Evolutionary conservation across 1,140 invertebrate genomes (phyloP).

Genomic region (Atta colombica): DNA sequence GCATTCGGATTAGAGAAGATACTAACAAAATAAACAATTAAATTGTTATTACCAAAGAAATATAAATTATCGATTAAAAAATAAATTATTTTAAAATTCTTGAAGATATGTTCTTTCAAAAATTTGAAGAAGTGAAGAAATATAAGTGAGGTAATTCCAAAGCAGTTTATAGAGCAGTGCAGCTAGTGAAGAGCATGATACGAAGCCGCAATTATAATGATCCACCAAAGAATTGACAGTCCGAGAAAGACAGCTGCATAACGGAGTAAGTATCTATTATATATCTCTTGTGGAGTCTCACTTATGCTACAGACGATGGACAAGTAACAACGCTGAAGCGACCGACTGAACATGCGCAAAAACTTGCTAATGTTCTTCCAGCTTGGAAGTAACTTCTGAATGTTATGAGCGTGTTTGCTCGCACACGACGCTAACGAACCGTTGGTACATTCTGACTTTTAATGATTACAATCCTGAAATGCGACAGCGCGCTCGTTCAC

Average conservation of each 20-base stretch:
- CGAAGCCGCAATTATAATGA: neutral
- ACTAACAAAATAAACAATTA: neutral
- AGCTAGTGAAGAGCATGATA: neutral
- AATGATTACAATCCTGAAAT: constrained; percentile 7
- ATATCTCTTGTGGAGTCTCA: constrained; percentile 1
- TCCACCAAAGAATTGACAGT: constrained; percentile 15
- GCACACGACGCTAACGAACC: constrained; percentile 49
- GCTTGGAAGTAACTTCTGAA: constrained; percentile 35
- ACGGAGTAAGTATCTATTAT: neutral
- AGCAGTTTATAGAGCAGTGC: neutral
- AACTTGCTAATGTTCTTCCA: neutral
- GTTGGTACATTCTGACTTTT: constrained; percentile 18
- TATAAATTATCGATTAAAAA: neutral
- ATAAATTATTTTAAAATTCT: neutral
- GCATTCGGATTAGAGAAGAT: neutral
- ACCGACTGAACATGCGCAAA: constrained; percentile 9
- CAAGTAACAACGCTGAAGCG: constrained; percentile 25
- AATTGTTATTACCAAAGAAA: neutral
- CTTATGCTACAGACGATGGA: constrained; percentile 11
- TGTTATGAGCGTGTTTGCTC: constrained; percentile 45
- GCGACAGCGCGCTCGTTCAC: neutral
- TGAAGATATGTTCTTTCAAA: neutral
- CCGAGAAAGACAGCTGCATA: constrained; percentile 22
- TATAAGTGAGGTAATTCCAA: neutral
- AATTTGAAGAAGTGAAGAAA: neutral